Base-by-base conservation (phyloP, 2,888 invertebrate genomes). In the Clepsis dumicolana region DNA sequence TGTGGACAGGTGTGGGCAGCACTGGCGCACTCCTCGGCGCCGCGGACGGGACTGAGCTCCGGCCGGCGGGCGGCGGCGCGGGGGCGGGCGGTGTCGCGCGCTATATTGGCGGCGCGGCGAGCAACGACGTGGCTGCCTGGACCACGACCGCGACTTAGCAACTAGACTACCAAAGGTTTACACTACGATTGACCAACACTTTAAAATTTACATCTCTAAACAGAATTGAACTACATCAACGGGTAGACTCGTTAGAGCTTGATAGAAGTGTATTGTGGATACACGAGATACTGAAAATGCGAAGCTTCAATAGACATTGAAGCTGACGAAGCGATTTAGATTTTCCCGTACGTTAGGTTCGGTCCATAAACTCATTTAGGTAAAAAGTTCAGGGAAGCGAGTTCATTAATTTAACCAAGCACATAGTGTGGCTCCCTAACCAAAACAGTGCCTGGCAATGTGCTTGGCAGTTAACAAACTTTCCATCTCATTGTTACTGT, bases 391-490 rank as follows among this genome's bases (percentile, higher is more conserved):
- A 12, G 8, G 12, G 35, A 35, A 12, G 8, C 5, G n/a, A 48
- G 21, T 48, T 21, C 1, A 21, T 21, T 48, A 48, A 21, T 21
- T 10, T 10, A 48, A 12, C 10, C 4, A 35, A 10, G 12, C 35
- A 21, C 16, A 24, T 4, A n/a, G 21, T 21, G 8, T 14, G 24
- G 27, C 54, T 48, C 53, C 54, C 48, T 62, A 1, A n/a, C 25
- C 29, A 44, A 44, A 81, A 73, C 77, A 80, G 82, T 87, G 85
- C 86, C 87, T 86, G 82, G 76, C 85, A 79, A 93, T 88, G n/a
- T n/a, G n/a, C 85, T 90, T 90, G 85, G 85, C 91, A 88, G 85
- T 93, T 94, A 88, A 84, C 88, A 87, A 89, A 92, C 87, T 91
- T 95, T 84, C 90, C 87, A 85, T 93, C 89, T 87, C 86, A 90